A percentile compares a stretch with the other conserved stretches of the same genome.
Evolutionary conservation across 2,888 invertebrate genomes (phyloP).

Genomic region (Caenorhabditis drosophilae): DNA sequence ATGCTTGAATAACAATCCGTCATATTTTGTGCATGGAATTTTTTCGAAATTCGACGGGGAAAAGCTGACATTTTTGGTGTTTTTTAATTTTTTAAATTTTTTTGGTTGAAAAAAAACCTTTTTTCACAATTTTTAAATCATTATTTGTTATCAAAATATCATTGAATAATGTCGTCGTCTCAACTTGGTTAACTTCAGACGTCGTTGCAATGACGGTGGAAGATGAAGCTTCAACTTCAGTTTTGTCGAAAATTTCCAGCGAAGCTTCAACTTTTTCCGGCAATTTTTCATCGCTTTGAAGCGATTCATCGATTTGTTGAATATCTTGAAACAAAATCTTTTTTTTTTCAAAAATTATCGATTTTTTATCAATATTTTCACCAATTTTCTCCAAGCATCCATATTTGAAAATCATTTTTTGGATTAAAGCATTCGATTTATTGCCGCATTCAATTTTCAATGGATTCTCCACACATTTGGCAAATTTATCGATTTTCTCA

Average conservation of each 20-base stretch:
- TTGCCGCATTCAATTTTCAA: conserved; percentile 20
- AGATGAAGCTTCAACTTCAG: too few relatives aligned
- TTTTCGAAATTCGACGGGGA: neutral
- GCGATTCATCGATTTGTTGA: conserved; percentile 17
- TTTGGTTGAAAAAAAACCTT: too few relatives aligned
- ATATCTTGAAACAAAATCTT: too few relatives aligned
- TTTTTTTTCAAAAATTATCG: too few relatives aligned
- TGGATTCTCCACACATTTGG: conserved; percentile 24
- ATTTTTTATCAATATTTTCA: conserved; percentile 1
- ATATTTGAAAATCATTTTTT: conserved; percentile 21
- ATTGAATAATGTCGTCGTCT: too few relatives aligned
- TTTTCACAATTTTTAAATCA: too few relatives aligned
- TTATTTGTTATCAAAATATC: too few relatives aligned
- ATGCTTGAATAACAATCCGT: conserved; percentile 35
- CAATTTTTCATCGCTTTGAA: conserved; percentile 6
- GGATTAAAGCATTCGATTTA: conserved; percentile 24
- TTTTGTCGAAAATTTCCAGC: conserved; percentile 3
- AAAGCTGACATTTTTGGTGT: neutral
- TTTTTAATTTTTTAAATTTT: too few relatives aligned
- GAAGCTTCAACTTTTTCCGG: neutral
- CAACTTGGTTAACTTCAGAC: too few relatives aligned
- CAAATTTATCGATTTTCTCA: conserved; percentile 27
- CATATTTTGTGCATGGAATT: conserved; percentile 29
- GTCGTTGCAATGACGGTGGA: too few relatives aligned
- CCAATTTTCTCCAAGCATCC: conserved; percentile 27